These are phyloP conservation scores for Coleophora flavipennella DNA, from an alignment of 2,888 invertebrate species.

Conservation along the genomic window DNA sequence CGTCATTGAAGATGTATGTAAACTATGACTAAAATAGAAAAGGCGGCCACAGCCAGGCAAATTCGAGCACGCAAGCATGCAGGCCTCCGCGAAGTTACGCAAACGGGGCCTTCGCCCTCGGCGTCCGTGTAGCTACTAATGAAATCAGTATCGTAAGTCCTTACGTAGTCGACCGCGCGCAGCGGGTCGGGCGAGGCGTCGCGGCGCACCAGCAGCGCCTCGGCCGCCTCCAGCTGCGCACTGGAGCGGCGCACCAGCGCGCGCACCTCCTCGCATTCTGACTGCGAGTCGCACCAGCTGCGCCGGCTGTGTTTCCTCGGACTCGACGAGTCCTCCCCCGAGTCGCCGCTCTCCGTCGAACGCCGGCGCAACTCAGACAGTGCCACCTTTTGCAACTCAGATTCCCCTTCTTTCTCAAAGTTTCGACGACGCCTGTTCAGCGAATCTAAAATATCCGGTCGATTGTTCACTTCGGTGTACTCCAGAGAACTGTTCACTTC, in stretches of 20 bases:
- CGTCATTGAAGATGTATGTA: slow-evolving; percentile 66
- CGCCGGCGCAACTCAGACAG: slow-evolving; percentile 53
- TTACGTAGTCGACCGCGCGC: slow-evolving; percentile 67
- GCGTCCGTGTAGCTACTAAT: slow-evolving; percentile 39
- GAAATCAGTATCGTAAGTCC: slow-evolving; percentile 60
- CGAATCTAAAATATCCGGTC: slow-evolving; percentile 63
- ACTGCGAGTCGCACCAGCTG: slow-evolving; percentile 72
- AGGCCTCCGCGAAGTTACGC: slow-evolving; percentile 33
- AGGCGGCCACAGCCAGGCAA: slow-evolving; percentile 63
- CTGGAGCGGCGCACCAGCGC: slow-evolving; percentile 76
- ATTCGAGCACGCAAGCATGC: slow-evolving; percentile 53
- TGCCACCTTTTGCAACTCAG: slow-evolving; percentile 53
- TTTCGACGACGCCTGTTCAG: slow-evolving; percentile 42
- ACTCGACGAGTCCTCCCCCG: slow-evolving; percentile 49
- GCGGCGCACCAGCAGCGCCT: slow-evolving; percentile 68
- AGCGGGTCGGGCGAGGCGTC: slow-evolving; percentile 62
- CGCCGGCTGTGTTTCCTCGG: slow-evolving; percentile 49
- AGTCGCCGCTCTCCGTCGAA: slow-evolving; percentile 57
- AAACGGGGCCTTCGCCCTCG: slow-evolving; percentile 30
- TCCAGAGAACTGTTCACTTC: slow-evolving; percentile 64
- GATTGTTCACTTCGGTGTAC: slow-evolving; percentile 62
- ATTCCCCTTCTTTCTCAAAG: slow-evolving; percentile 39
- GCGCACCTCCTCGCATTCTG: slow-evolving; percentile 77
- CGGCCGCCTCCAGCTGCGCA: slow-evolving; percentile 74
- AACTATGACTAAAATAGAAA: slow-evolving; percentile 63